These are phyloP conservation scores for Trachelus stipa DNA, from an alignment of 2,888 invertebrate species.

Conservation along the genomic window DNA sequence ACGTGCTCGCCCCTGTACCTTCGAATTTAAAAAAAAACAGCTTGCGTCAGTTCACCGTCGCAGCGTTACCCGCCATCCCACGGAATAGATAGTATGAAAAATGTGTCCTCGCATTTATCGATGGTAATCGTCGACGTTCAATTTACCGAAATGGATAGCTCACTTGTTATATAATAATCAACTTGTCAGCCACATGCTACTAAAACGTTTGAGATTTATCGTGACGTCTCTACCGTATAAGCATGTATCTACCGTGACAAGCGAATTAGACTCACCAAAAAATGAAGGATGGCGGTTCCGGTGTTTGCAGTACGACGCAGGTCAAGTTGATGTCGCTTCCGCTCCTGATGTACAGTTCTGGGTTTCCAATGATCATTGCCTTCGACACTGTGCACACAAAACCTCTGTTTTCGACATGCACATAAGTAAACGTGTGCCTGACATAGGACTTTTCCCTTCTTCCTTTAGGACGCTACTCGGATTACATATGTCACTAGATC, in stretches of 20 bases:
- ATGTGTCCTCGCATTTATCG: neutral
- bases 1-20: conserved; percentile 72
- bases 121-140: neutral
- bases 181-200: neutral
- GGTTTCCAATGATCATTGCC: conserved; percentile 87
- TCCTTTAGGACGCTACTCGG: neutral
- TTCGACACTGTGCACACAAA: conserved; percentile 78
- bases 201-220: neutral
- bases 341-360: conserved; percentile 88
- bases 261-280: conserved; percentile 57
- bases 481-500: neutral
- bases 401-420: neutral
- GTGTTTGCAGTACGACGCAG: conserved; percentile 85
- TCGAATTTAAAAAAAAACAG: conserved; percentile 40
- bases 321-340: conserved; percentile 94
- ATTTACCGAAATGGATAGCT: neutral
- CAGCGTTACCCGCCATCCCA: neutral
- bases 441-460: neutral
- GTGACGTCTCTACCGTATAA: neutral
- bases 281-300: conserved; percentile 83
- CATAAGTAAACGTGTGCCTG: neutral
- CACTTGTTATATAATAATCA: neutral
- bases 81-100: neutral
- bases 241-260: neutral
- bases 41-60: neutral